A percentile compares a stretch with the other conserved stretches of the same genome.
These are phyloP conservation scores for Drosophila mimetica DNA, from an alignment of 2,888 invertebrate genomes.

Conservation along the genomic window DNA sequence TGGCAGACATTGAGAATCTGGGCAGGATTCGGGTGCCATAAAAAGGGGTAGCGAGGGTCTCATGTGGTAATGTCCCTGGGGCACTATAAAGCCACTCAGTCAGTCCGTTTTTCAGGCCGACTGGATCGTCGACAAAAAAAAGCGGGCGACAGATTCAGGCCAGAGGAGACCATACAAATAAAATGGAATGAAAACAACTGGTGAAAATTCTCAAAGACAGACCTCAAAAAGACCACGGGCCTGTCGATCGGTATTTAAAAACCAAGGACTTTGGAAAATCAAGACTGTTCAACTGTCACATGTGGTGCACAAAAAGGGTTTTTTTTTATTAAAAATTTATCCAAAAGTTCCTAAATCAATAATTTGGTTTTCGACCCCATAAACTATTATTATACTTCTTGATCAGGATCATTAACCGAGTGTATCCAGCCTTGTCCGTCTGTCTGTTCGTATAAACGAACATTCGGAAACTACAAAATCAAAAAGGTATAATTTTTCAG, in stretches of 20 bases:
- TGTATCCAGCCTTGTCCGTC: no score
- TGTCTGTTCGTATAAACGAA: no score
- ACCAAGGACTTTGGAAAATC: not conserved
- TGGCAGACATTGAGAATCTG: slow-evolving; percentile 24
- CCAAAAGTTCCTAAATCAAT: no score
- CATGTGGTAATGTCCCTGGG: slow-evolving; percentile 27
- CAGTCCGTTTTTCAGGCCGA: slow-evolving; percentile 44
- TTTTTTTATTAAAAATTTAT: no score
- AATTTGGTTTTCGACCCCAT: no score
- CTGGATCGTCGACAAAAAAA: slow-evolving; percentile 25
- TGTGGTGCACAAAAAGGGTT: no score
- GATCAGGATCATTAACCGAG: no score
- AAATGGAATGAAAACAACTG: not conserved
- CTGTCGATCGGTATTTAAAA: not conserved
- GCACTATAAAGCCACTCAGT: slow-evolving; percentile 66
- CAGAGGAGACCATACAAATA: not conserved
- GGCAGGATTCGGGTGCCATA: slow-evolving; percentile 1
- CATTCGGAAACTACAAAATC: no score
- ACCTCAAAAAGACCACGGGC: not conserved
- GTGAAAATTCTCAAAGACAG: not conserved
- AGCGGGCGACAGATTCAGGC: not conserved
- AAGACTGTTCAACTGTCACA: not conserved
- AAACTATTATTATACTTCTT: no score
- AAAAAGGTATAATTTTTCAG: no score
- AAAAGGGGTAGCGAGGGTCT: slow-evolving; percentile 9